Conservation (phyloP, 1,140 invertebrate genomes). For the Contarinia nasturtii region DNA sequence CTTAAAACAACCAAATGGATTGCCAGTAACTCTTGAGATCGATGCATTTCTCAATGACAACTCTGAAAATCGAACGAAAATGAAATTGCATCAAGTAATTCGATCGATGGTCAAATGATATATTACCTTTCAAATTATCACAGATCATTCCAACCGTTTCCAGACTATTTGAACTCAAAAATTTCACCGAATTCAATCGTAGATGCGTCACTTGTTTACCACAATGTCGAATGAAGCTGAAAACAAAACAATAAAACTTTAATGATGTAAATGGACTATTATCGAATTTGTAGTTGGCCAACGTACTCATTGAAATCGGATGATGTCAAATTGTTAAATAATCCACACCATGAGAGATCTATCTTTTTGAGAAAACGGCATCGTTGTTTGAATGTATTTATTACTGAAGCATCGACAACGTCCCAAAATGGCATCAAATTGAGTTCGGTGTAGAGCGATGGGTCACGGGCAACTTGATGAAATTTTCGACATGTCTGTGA, state of each 20-base stretch:
- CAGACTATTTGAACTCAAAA: conserved; percentile 43
- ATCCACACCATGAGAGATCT: conserved; percentile 79
- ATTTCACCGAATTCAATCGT: conserved; percentile 53
- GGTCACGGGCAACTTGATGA: conserved; percentile 50
- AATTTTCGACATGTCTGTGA: conserved; percentile 58
- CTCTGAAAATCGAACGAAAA: conserved; percentile 28
- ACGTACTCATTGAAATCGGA: conserved; percentile 37
- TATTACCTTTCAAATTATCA: conserved; percentile 45
- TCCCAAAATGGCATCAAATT: conserved; percentile 58
- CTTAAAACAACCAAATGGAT: conserved; percentile 29
- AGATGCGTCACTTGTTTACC: conserved; percentile 47
- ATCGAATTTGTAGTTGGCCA: no score
- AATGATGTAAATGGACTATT: neutral
- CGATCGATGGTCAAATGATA: conserved; percentile 5
- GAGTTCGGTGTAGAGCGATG: conserved; percentile 54
- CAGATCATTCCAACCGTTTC: conserved; percentile 39
- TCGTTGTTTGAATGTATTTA: conserved; percentile 21
- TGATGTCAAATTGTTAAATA: conserved; percentile 36
- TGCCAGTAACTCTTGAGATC: conserved; percentile 24
- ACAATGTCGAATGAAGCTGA: conserved; percentile 45
- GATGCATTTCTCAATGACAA: conserved; percentile 41
- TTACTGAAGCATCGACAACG: conserved; percentile 29
- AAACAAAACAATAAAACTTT: conserved; percentile 3
- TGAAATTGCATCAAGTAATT: conserved; percentile 1
- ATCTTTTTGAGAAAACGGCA: conserved; percentile 54